These are phyloP conservation scores for Syrrhaptes paradoxus DNA, from an alignment of 2,113 vertebrate species.

Conservation along the genomic window DNA sequence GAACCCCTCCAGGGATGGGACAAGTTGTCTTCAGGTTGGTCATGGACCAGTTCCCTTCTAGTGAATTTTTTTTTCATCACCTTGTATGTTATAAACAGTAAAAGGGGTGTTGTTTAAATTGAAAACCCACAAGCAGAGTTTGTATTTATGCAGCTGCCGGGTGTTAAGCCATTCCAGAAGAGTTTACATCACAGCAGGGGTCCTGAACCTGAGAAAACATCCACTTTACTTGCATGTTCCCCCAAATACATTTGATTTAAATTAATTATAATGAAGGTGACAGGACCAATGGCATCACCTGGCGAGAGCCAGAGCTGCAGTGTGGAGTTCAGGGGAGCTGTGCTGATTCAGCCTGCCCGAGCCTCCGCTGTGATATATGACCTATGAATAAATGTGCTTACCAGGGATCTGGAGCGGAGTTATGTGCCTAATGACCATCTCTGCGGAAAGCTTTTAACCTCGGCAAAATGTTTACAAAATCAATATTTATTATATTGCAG, in stretches of 20 bases:
- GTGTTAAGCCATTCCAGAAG: background rate
- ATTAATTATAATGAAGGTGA: background rate
- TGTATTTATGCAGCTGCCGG: background rate
- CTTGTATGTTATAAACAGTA: background rate
- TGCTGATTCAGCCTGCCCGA: background rate
- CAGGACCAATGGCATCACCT: background rate
- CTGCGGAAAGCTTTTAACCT: background rate
- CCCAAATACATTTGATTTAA: background rate
- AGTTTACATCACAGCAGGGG: background rate
- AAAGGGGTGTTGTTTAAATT: background rate
- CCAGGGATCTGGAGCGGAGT: background rate
- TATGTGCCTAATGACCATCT: background rate
- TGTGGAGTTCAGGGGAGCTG: background rate
- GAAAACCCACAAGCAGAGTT: background rate
- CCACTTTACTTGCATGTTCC: background rate
- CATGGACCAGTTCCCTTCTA: background rate
- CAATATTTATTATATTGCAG: background rate
- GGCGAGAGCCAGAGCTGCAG: background rate
- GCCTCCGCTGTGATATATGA: accelerated
- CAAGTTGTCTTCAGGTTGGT: background rate
- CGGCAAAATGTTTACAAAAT: background rate
- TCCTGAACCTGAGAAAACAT: background rate
- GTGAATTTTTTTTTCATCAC: background rate
- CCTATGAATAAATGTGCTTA: background rate
- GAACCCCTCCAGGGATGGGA: too few species aligned